These are phyloP conservation scores for Fabriciana adippe DNA, from an alignment of 2,888 invertebrate genomes.

Conservation along the genomic window DNA sequence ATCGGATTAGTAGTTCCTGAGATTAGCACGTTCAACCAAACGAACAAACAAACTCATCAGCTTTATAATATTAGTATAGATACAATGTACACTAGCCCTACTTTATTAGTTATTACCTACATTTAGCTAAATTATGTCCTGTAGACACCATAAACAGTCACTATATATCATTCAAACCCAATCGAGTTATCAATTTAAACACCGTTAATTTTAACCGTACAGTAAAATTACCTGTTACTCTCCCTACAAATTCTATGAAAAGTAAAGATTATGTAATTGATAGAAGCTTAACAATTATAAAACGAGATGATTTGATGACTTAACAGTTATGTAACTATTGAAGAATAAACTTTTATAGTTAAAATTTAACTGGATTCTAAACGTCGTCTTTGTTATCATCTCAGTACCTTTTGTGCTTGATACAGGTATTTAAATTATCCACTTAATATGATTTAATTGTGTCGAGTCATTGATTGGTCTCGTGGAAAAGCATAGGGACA, in stretches of 20 bases:
- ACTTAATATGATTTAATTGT: conserved; percentile 33
- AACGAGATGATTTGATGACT: conserved; percentile 2
- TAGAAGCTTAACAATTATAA: conserved; percentile 5
- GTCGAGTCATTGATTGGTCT: conserved; percentile 38
- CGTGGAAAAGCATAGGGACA: conserved; percentile 40
- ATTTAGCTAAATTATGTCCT: too few species aligned
- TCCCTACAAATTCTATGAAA: not conserved
- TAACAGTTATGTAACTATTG: conserved; percentile 1
- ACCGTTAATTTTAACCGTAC: not conserved
- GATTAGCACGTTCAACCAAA: too few species aligned
- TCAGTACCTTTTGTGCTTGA: conserved; percentile 26
- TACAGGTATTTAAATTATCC: conserved; percentile 40
- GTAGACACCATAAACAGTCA: too few species aligned
- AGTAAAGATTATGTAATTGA: not conserved
- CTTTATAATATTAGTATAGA: too few species aligned
- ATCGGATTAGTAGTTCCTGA: too few species aligned
- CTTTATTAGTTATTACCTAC: too few species aligned
- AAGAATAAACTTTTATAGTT: not conserved
- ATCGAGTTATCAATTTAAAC: not conserved
- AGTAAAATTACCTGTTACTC: not conserved
- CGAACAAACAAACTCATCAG: too few species aligned
- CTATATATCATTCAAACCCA: too few species aligned
- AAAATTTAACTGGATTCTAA: conserved; percentile 9
- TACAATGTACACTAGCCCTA: too few species aligned
- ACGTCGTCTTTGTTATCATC: not conserved